phyloP scores from a whole-genome alignment of 2,113 vertebrate species.

The Sinocyclocheilus anophthalmus region DNA sequence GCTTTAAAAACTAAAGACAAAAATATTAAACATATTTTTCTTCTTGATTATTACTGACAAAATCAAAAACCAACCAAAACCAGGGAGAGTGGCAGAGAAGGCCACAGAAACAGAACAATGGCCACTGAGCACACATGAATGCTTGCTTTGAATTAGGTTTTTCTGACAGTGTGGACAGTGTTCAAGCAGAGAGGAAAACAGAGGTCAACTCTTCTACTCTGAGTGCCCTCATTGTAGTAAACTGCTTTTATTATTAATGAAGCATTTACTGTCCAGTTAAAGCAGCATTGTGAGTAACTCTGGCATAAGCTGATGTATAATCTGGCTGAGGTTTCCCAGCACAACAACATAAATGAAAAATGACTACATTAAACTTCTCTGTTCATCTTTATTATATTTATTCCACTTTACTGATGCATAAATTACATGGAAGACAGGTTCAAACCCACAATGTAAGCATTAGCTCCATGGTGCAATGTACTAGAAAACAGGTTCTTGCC shows the following conservation, averaged over 20 bases:
- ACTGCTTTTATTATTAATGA: conserved; percentile 5
- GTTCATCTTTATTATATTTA: background rate
- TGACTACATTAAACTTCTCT: background rate
- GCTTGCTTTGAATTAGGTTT: background rate
- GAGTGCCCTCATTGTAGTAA: background rate
- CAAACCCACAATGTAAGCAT: background rate
- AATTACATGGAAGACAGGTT: background rate
- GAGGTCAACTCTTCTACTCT: background rate
- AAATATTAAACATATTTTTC: background rate
- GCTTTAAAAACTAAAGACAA: background rate
- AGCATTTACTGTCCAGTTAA: background rate
- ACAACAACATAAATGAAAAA: background rate
- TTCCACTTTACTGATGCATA: background rate
- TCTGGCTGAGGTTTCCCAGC: background rate
- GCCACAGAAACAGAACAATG: background rate
- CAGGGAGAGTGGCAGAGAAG: background rate
- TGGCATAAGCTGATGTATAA: background rate
- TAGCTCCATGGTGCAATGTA: background rate
- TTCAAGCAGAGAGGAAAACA: background rate
- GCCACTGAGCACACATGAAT: conserved; percentile 29
- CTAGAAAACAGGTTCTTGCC: background rate
- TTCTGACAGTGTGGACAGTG: conserved; percentile 2
- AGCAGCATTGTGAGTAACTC: background rate
- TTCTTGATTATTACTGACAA: background rate
- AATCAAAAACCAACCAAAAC: background rate